Conservation (phyloP, 2,113 vertebrate species). For the Turnix velox region DNA sequence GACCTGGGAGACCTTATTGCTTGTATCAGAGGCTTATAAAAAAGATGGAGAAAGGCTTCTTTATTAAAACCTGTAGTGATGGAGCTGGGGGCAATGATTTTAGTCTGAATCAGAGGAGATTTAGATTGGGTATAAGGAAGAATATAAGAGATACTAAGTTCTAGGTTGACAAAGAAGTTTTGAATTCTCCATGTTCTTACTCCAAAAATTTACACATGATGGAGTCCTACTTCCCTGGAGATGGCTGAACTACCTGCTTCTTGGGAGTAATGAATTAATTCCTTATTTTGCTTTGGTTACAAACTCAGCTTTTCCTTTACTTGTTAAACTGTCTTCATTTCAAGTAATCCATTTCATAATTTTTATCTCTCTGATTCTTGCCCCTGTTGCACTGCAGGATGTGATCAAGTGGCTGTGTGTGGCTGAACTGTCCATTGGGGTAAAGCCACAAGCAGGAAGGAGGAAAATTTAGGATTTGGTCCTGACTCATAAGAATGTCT, state of each 20-base stretch:
- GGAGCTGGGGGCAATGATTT: neutral
- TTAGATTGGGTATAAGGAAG: neutral
- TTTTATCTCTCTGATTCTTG: neutral
- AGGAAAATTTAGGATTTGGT: neutral
- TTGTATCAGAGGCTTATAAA: neutral
- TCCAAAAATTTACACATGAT: rapidly evolving
- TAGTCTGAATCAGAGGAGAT: neutral
- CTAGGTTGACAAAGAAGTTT: neutral
- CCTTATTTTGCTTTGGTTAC: neutral
- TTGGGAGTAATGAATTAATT: neutral
- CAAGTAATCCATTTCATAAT: neutral
- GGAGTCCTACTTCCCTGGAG: neutral
- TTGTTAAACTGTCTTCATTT: neutral
- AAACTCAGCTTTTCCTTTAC: neutral
- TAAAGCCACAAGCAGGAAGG: neutral
- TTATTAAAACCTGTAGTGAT: neutral
- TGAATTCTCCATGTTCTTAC: neutral
- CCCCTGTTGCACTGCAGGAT: neutral
- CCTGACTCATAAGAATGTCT: neutral
- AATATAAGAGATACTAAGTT: neutral
- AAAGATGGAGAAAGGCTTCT: neutral
- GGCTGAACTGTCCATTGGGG: neutral
- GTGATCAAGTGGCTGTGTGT: rapidly evolving
- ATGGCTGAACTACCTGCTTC: neutral
- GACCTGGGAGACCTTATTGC: rapidly evolving